phyloP scores from a whole-genome alignment of 2,113 vertebrate genomes.

The Chunga burmeisteri region DNA sequence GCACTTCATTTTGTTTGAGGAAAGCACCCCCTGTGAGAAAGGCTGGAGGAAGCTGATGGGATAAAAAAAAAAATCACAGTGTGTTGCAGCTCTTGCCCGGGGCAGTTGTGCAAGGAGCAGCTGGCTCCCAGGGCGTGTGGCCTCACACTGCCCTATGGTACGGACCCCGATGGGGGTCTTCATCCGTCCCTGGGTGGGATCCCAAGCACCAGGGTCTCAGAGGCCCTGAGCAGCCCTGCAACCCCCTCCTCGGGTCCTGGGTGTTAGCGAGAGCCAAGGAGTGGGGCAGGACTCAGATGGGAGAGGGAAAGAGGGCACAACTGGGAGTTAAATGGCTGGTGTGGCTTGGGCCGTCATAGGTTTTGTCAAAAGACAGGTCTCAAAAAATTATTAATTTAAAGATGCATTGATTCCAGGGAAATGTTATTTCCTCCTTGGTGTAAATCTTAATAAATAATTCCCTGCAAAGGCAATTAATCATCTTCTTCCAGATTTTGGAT shows the following conservation, averaged over 20 bases:
- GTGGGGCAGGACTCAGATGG: neutral
- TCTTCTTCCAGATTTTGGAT: neutral
- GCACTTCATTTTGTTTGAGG: neutral
- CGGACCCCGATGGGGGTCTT: fast-evolving
- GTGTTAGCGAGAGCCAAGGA: fast-evolving
- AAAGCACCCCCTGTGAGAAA: neutral
- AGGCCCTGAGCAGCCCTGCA: neutral
- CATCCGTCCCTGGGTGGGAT: fast-evolving
- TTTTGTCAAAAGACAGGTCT: neutral
- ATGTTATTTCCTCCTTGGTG: neutral
- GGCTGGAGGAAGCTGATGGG: neutral
- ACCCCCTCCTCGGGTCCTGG: fast-evolving
- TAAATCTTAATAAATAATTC: neutral
- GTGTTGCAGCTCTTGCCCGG: fast-evolving
- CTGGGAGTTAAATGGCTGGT: too few relatives aligned
- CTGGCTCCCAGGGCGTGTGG: neutral
- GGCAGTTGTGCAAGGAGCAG: neutral
- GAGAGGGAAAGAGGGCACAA: neutral
- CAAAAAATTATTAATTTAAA: neutral
- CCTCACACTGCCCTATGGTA: neutral
- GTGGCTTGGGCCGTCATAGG: neutral
- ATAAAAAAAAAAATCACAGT: neutral
- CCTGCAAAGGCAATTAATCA: neutral
- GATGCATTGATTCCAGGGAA: neutral
- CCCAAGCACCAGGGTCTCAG: fast-evolving